These are phyloP conservation scores for Molothrus ater DNA, from an alignment of 2,797 vertebrate species.

Conservation along the genomic window DNA sequence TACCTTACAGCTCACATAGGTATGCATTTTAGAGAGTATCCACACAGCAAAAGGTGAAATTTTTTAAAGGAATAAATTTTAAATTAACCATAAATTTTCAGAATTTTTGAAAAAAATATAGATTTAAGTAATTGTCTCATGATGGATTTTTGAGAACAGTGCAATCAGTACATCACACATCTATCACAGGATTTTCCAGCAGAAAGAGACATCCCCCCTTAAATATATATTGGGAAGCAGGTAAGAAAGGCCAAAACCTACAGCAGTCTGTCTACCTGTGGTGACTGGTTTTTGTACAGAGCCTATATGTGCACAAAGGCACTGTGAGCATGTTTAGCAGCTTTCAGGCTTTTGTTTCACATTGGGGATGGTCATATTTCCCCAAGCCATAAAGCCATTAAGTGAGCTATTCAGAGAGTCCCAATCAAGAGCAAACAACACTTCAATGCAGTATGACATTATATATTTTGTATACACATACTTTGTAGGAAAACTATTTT, in stretches of 20 bases:
- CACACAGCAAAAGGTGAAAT: neutral
- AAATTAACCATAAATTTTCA: neutral
- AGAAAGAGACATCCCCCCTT: neutral
- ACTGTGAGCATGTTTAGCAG: neutral
- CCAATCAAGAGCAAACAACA: neutral
- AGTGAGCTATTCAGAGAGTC: neutral
- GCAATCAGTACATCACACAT: neutral
- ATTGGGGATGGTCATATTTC: neutral
- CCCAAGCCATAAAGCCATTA: neutral
- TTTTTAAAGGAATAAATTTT: neutral
- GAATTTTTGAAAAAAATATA: neutral
- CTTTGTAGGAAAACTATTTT: neutral
- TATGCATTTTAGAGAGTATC: neutral
- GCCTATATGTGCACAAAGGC: neutral
- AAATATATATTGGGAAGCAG: neutral
- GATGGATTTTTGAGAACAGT: neutral
- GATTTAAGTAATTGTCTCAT: rapidly evolving
- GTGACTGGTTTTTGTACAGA: neutral
- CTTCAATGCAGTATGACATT: neutral
- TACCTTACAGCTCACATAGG: neutral
- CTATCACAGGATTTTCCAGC: neutral
- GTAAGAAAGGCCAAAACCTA: neutral
- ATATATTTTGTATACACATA: neutral
- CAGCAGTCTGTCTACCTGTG: neutral
- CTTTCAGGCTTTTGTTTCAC: neutral